A percentile compares a stretch with the other conserved stretches of the same genome.
Conservation (phyloP, 2,797 vertebrate species). For the Enteromius radiatus region DNA sequence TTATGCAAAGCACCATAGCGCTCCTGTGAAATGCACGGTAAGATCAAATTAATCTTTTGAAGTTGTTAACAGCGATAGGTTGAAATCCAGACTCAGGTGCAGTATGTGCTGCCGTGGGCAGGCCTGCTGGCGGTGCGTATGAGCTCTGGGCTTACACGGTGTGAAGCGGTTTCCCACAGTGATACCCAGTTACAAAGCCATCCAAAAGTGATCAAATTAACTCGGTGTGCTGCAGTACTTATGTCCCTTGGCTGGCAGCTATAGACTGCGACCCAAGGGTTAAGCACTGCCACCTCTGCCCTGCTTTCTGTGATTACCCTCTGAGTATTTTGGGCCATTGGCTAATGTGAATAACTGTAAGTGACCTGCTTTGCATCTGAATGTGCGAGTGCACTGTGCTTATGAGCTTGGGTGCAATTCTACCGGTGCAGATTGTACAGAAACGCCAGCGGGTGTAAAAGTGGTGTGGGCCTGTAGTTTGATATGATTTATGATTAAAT, state of each 20-base stretch:
- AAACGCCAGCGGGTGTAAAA: neutral
- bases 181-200: constrained; percentile 74
- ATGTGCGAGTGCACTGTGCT: neutral
- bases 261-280: constrained; percentile 66
- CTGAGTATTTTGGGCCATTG: constrained; percentile 38
- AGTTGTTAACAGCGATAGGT: constrained; percentile 75
- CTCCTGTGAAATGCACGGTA: constrained; percentile 67
- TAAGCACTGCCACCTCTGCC: constrained; percentile 58
- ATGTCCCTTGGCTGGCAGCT: constrained; percentile 69
- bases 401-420: neutral
- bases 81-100: constrained; percentile 67
- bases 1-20: constrained; percentile 65
- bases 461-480: neutral
- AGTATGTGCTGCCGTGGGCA: constrained; percentile 73
- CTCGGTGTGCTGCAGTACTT: constrained; percentile 63
- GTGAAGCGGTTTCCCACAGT: constrained; percentile 69
- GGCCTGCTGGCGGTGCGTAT: constrained; percentile 73
- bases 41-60: constrained; percentile 79
- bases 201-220: constrained; percentile 77
- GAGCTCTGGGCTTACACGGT: constrained; percentile 70
- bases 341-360: constrained; percentile 28
- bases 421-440: neutral
- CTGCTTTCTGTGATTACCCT: constrained; percentile 61
- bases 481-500: neutral
- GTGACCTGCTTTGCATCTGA: constrained; percentile 17